Evolutionary conservation across 2,113 vertebrate species (phyloP).

Genomic region (Kryptolebias marmoratus): DNA sequence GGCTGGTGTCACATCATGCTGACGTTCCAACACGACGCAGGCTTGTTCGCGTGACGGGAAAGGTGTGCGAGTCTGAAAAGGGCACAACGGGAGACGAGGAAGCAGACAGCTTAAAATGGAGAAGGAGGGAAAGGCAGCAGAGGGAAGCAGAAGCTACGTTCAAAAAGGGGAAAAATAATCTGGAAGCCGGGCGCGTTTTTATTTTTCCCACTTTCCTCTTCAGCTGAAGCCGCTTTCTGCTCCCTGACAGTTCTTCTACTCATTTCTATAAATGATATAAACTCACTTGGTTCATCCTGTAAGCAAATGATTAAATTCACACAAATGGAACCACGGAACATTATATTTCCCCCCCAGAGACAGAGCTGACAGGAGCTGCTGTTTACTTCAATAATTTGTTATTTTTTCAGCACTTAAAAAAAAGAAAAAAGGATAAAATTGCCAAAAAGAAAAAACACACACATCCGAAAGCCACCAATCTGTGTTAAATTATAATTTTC

Average conservation of each 20-base stretch:
- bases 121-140: conserved; percentile 31
- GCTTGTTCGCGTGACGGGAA: neutral
- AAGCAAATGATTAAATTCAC: conserved; percentile 12
- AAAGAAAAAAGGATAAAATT: neutral
- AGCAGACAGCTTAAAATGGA: conserved; percentile 21
- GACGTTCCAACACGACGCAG: neutral
- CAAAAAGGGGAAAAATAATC: conserved; percentile 51
- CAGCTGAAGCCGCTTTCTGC: conserved; percentile 27
- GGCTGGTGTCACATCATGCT: neutral
- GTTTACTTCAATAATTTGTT: neutral
- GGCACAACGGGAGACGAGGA: conserved; percentile 15
- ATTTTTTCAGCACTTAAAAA: neutral
- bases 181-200: conserved; percentile 51
- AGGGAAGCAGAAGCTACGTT: conserved; percentile 65
- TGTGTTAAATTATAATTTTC: neutral
- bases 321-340: conserved; percentile 11
- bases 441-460: neutral
- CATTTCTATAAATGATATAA: conserved; percentile 27
- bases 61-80: neutral
- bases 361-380: conserved; percentile 8
- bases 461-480: neutral
- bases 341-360: conserved; percentile 16
- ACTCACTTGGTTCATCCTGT: conserved; percentile 8
- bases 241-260: conserved; percentile 13
- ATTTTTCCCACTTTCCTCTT: conserved; percentile 36